Base-by-base conservation (phyloP, 2,888 invertebrate genomes). In the Orgyia antiqua region DNA sequence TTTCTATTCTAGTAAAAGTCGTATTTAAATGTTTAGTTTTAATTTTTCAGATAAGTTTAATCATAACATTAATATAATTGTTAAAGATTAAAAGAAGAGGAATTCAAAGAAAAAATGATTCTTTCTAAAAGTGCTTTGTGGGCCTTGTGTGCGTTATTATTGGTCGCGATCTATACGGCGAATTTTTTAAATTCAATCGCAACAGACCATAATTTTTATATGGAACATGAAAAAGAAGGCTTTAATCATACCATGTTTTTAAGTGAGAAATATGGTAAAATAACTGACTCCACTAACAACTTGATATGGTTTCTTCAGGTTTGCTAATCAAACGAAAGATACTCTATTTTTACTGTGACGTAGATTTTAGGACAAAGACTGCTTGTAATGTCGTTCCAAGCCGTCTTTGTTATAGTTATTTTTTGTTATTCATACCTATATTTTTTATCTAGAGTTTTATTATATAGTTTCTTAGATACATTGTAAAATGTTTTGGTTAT, bases 221-320 rank as follows among this genome's bases (percentile, higher is more conserved):
- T 54, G 29, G 74, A 76, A 45, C 65, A 71, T 46, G 61, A 62
- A 52, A 64, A 64, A 23, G 61, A 64, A 40, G 73, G 68, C n/a
- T 39, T 58, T 25, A 78, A 83, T 51, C 61, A 68, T 35, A 75
- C 76, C 7, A 66, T 60, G 37, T 61, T 71, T 48, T 51, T 86
- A 42, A 62, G 49, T 39, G 54, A 66, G 37, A 78, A 79, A 51
- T 88, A 76, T 68, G 77, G 62, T 26, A 58, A 51, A 47, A 88
- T 92, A 30, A 82, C 80, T 24, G 87, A 90, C 55, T 83, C 88
- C 1, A 55, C 76, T 7, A 75, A 89, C 24, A 88, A 92, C 58
- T 68, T 94, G 27, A 79, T 93, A 45, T 94, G 93, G 93, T 94
- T 94, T 73, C 58, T 94, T 42, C 94, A 94, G 89, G 94, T 93